Evolutionary conservation across 2,797 vertebrate species (phyloP).

Genomic region (Melanotaenia parkinsoni): DNA sequence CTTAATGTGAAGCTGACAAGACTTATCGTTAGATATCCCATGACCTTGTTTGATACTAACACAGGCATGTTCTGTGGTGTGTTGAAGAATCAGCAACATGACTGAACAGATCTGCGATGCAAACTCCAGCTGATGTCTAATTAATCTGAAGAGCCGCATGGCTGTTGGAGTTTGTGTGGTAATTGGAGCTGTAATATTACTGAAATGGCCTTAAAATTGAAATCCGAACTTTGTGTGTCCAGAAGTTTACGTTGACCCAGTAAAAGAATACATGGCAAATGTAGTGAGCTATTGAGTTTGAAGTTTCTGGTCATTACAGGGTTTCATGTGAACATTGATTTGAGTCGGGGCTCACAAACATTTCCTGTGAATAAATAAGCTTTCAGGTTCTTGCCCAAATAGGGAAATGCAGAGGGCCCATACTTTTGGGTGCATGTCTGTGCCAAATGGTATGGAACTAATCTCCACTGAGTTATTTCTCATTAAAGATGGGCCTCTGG

Average conservation of each 20-base stretch:
- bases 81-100: constrained; percentile 30
- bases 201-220: constrained; percentile 13
- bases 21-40: constrained; percentile 51
- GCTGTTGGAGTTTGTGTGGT: constrained; percentile 22
- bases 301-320: constrained; percentile 36
- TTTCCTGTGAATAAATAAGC: constrained; percentile 46
- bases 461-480: constrained; percentile 83
- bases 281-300: constrained; percentile 25
- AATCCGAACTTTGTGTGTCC: constrained; percentile 11
- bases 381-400: constrained; percentile 42
- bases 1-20: constrained; percentile 28
- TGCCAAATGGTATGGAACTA: constrained; percentile 85
- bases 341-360: constrained; percentile 37
- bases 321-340: constrained; percentile 45
- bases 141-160: constrained; percentile 12
- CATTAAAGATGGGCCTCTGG: constrained; percentile 79
- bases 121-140: constrained; percentile 3
- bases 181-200: constrained; percentile 10
- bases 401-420: constrained; percentile 45
- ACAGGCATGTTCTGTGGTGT: constrained; percentile 28
- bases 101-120: neutral
- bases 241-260: constrained; percentile 18
- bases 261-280: constrained; percentile 38
- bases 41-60: constrained; percentile 31
- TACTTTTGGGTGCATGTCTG: constrained; percentile 71